phyloP scores from a whole-genome alignment of 2,888 invertebrate species.

The Dryobotodes eremita region DNA sequence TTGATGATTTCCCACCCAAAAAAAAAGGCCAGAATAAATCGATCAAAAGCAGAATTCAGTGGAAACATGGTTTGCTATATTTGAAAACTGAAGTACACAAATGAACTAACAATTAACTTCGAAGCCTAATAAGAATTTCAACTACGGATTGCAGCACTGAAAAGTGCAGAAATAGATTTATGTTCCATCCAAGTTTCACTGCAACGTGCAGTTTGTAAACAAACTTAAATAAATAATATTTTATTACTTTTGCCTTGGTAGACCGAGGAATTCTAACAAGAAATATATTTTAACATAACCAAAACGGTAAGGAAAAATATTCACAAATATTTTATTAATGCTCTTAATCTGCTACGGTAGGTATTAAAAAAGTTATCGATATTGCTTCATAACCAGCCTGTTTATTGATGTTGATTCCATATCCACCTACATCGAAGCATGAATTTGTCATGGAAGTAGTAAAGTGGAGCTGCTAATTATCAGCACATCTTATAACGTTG shows the following conservation, averaged over 20 bases:
- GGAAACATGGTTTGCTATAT: not conserved
- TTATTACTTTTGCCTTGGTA: constrained; percentile 11
- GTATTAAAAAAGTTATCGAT: constrained; percentile 16
- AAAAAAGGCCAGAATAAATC: not conserved
- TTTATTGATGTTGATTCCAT: constrained; percentile 22
- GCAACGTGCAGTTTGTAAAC: constrained; percentile 40
- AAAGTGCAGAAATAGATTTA: constrained; percentile 34
- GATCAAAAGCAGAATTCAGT: not conserved
- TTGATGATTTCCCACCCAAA: too few species aligned
- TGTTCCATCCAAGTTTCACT: constrained; percentile 12
- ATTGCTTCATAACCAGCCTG: constrained; percentile 20
- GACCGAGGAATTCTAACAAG: not conserved
- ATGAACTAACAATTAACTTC: not conserved
- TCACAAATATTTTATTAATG: constrained; percentile 1
- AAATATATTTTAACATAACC: not conserved
- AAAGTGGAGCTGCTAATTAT: constrained; percentile 57
- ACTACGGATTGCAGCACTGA: not conserved
- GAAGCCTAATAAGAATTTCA: not conserved
- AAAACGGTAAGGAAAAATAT: not conserved
- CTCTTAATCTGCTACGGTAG: constrained; percentile 10
- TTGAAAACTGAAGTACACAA: not conserved
- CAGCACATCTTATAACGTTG: constrained; percentile 47
- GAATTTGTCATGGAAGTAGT: constrained; percentile 54
- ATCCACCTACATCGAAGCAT: constrained; percentile 39
- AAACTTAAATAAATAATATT: constrained; percentile 35